Conservation (phyloP, 2,888 invertebrate genomes). For the Amphimallon solstitiale region DNA sequence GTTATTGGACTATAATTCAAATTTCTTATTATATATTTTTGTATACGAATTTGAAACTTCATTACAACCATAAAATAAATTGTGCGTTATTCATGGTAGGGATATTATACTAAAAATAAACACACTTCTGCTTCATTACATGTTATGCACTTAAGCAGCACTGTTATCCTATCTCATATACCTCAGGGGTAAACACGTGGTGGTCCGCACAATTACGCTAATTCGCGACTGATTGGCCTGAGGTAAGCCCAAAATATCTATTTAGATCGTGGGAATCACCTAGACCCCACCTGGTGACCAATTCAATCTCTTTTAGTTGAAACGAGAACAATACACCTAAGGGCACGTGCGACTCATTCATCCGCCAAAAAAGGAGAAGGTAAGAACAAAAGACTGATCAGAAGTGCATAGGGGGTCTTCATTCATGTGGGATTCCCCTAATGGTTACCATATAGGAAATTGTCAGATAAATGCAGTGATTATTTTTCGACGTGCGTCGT, state of each 20-base stretch:
- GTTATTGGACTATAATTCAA: too few species aligned
- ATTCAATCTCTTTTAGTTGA: neutral
- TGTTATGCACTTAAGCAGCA: too few species aligned
- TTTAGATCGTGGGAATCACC: constrained; percentile 19
- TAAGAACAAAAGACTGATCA: neutral
- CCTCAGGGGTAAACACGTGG: neutral
- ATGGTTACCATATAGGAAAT: too few species aligned
- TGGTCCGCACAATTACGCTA: constrained; percentile 10
- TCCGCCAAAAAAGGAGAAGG: neutral
- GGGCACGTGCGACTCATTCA: constrained; percentile 22
- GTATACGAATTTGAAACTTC: too few species aligned
- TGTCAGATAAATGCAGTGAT: constrained; percentile 52
- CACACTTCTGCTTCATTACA: too few species aligned
- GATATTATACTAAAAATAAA: too few species aligned
- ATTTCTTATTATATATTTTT: too few species aligned
- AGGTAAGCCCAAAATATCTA: constrained; percentile 18
- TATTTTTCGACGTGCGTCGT: constrained; percentile 48
- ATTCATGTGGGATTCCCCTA: too few species aligned
- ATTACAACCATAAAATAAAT: too few species aligned
- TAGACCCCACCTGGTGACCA: constrained; percentile 15
- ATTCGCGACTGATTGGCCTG: constrained; percentile 26
- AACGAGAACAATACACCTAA: neutral
- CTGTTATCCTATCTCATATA: too few species aligned
- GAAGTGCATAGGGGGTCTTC: too few species aligned
- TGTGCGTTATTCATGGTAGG: too few species aligned